Evolutionary conservation across 2,888 invertebrate species (phyloP), one percentile per base, ranked within the genome.

Genomic region (Synanthedon myopaeformis): DNA sequence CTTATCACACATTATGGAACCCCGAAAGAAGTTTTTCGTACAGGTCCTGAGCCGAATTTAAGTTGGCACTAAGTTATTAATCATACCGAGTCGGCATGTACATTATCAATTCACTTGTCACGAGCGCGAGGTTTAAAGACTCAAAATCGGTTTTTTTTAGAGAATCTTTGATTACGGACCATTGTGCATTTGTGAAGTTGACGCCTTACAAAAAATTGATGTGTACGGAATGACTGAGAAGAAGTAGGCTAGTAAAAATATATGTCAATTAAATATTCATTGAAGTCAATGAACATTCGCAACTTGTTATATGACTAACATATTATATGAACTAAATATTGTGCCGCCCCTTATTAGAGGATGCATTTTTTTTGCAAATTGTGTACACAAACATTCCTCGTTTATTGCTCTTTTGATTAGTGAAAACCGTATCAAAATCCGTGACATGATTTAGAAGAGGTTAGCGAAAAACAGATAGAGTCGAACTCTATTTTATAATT

Each of bases 1-100:
- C 10, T 35, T 35, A 35, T 35, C 35, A 35, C 35, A 35, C 35
- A 35, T 35, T 35, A 35, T 10, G 35, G 35, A 35, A 35, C 35
- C 23, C 35, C 35, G 35, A 35, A 35, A 35, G 35, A 45, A 45
- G 14, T 45, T 45, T 62, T 63, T 54, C 52, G 42, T 58, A 59
- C 55, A 56, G 59, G 58, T 59, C 56, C 54, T 45, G 56, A 59
- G 65, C 64, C 64, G 61, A 66, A 68, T 69, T 67, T 62, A 62
- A 61, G 59, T 55, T 62, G 62, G 57, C 59, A 56, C 65, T 61
- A 61, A 57, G 59, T 58, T 66, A 70, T 73, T 67, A 64, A 70
- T 70, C 65, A 66, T 52, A 19, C 14, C 48, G 51, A 57, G 60
- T 61, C 54, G 58, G 66, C 60, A 63, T 64, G 63, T 57, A 59